These are phyloP conservation scores for Corydoras maculifer DNA, from an alignment of 2,113 vertebrate genomes.

Conservation along the genomic window DNA sequence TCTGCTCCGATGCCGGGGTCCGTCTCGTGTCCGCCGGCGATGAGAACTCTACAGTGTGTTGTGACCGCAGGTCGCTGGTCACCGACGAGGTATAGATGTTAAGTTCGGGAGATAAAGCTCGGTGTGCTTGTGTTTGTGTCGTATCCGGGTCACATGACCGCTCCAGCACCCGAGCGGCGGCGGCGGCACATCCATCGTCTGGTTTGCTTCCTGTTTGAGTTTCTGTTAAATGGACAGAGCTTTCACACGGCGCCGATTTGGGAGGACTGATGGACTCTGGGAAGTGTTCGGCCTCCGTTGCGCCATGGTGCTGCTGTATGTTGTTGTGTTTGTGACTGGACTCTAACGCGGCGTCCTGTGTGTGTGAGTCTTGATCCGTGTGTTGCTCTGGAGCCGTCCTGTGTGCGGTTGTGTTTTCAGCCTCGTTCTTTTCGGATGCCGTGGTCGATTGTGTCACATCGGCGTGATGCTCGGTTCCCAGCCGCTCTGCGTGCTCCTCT, in stretches of 20 bases:
- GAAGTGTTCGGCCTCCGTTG: neutral
- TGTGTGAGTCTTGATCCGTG: neutral
- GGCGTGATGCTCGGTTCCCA: conserved; percentile 47
- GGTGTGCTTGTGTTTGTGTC: too few relatives aligned
- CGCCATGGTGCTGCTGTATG: neutral
- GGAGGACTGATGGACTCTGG: neutral
- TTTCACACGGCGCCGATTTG: neutral
- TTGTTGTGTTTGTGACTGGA: neutral
- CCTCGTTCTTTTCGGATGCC: too few relatives aligned
- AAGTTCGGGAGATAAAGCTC: too few relatives aligned
- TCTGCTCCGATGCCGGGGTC: conserved; percentile 45
- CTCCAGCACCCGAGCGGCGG: neutral
- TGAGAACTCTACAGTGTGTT: conserved; percentile 43
- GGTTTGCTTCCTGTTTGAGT: conserved; percentile 19
- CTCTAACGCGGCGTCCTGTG: too few relatives aligned
- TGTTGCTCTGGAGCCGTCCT: neutral
- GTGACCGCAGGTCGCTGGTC: conserved; percentile 13
- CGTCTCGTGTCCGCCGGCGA: neutral
- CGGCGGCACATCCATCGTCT: neutral
- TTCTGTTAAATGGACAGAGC: neutral
- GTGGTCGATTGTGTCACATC: conserved; percentile 25
- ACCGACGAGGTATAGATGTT: too few relatives aligned
- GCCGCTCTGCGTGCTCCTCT: conserved; percentile 32
- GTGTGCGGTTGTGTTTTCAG: conserved; percentile 6
- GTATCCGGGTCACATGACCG: too few relatives aligned